A percentile compares a stretch with the other conserved stretches of the same genome.
These are phyloP conservation scores for Rhopalosiphum maidis DNA, from an alignment of 1,140 invertebrate species.

Conservation along the genomic window DNA sequence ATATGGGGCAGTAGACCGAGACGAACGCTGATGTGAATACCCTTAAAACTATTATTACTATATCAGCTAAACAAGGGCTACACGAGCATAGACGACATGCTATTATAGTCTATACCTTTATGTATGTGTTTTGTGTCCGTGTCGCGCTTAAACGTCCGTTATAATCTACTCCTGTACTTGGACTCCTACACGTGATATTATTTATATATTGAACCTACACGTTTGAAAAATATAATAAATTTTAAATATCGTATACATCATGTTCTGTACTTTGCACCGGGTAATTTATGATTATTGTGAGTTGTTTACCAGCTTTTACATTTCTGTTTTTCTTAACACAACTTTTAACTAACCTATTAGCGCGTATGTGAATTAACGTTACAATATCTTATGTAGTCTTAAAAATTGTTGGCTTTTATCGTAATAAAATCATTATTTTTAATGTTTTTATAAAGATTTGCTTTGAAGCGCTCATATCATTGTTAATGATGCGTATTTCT, in stretches of 20 bases:
- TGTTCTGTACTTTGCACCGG: background rate
- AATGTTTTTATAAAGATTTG: background rate
- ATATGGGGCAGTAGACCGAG: background rate
- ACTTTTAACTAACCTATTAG: background rate
- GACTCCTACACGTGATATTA: background rate
- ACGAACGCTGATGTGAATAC: background rate
- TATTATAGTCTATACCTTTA: background rate
- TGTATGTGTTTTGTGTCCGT: background rate
- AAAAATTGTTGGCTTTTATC: background rate
- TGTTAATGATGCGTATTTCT: slow-evolving; percentile 10
- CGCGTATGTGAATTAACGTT: background rate
- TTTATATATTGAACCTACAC: background rate
- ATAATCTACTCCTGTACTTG: background rate
- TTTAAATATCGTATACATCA: background rate
- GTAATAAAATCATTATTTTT: slow-evolving; percentile 16
- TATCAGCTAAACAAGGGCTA: background rate
- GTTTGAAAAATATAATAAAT: slow-evolving; percentile 4
- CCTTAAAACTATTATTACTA: background rate
- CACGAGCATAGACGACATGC: background rate
- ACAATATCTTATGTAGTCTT: background rate
- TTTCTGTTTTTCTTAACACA: background rate
- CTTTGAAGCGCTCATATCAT: background rate
- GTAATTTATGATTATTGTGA: background rate
- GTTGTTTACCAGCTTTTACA: background rate
- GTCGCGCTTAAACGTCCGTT: background rate